Percentiles rank a stretch among this genome's conserved stretches.
Conservation (phyloP, 2,888 invertebrate genomes). For the Bugula neritina region DNA sequence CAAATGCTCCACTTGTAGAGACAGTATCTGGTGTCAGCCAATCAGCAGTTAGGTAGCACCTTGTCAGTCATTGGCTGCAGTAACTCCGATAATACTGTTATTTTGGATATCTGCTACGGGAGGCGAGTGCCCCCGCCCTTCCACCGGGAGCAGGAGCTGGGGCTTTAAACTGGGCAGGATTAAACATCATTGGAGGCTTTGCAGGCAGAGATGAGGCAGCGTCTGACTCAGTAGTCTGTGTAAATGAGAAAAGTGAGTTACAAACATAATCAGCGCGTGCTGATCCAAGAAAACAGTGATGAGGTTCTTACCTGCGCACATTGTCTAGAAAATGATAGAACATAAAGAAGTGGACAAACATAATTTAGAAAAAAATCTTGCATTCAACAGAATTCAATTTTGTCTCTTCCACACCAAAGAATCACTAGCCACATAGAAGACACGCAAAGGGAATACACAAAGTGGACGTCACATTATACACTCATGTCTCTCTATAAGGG, state of each 20-base stretch:
- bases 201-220: slow-evolving; percentile 28
- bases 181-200: slow-evolving; percentile 40
- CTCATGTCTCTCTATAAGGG: too few relatives aligned
- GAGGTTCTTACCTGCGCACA: not conserved
- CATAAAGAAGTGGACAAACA: too few relatives aligned
- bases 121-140: not conserved
- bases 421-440: not conserved
- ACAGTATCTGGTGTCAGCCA: too few relatives aligned
- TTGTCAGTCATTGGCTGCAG: too few relatives aligned
- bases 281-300: not conserved
- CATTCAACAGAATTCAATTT: too few relatives aligned
- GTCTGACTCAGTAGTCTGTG: not conserved
- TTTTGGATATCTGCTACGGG: slow-evolving; percentile 8
- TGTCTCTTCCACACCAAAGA: not conserved
- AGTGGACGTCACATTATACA: too few relatives aligned
- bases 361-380: too few relatives aligned
- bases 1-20: too few relatives aligned
- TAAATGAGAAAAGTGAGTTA: not conserved
- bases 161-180: slow-evolving; percentile 48
- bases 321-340: not conserved
- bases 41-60: too few relatives aligned
- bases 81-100: too few relatives aligned
- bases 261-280: not conserved
- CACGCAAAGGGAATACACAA: too few relatives aligned
- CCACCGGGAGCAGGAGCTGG: not conserved